phyloP scores from a whole-genome alignment of 2,113 vertebrate species.

The Trogon surrucura region DNA sequence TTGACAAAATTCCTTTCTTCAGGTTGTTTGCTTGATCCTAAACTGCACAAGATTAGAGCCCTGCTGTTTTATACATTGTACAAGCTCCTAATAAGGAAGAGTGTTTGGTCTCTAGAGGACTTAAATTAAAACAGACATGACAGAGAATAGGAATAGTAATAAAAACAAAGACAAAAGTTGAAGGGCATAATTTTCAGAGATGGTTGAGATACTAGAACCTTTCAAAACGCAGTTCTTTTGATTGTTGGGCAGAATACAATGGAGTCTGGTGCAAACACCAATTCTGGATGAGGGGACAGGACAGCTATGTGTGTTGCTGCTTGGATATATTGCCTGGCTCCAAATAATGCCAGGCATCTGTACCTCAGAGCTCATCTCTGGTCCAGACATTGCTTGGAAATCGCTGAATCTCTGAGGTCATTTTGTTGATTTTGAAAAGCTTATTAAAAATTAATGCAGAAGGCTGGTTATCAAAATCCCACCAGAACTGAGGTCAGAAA shows the following conservation, averaged over 20 bases:
- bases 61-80: background rate
- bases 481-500: background rate
- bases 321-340: background rate
- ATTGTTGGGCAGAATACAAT: background rate
- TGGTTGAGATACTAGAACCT: background rate
- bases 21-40: conserved; percentile 8
- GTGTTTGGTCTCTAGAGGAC: background rate
- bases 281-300: background rate
- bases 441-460: background rate
- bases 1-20: conserved; percentile 20
- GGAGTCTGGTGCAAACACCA: background rate
- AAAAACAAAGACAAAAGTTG: background rate
- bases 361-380: background rate
- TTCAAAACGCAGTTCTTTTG: background rate
- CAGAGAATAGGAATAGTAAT: background rate
- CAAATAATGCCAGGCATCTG: background rate
- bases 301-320: background rate
- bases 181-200: background rate
- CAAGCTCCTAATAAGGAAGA: background rate
- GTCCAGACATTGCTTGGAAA: background rate
- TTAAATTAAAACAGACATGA: conserved; percentile 4
- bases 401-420: background rate
- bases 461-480: background rate
- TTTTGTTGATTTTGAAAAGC: background rate
- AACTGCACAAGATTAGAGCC: background rate